Evolutionary conservation across 1,140 invertebrate species (phyloP).

Genomic region (Bombus sylvicola): DNA sequence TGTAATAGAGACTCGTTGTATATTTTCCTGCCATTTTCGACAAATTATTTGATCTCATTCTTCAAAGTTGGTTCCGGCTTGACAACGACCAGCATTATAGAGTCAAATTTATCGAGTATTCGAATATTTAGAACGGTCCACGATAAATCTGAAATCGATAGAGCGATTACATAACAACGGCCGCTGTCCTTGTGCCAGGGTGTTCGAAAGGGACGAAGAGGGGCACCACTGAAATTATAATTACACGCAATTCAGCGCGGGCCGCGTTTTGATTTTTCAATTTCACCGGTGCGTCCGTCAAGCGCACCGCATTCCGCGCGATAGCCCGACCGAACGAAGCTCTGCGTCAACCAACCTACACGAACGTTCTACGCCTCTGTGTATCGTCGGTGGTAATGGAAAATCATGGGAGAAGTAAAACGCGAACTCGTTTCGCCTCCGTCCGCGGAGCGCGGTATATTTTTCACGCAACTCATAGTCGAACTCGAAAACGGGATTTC

Average conservation of each 20-base stretch:
- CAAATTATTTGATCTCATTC: not conserved
- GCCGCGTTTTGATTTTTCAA: conserved; percentile 39
- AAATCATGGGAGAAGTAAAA: conserved; percentile 26
- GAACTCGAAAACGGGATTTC: conserved; percentile 17
- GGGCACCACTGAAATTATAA: conserved; percentile 29
- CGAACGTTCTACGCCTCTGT: not conserved
- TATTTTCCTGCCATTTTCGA: no score
- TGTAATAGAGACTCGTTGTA: no score
- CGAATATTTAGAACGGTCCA: conserved; percentile 1
- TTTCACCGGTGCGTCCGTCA: conserved; percentile 10
- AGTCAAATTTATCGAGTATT: conserved; percentile 2
- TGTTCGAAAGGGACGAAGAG: not conserved
- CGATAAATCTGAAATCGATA: conserved; percentile 34
- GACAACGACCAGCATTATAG: no score
- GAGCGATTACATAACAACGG: conserved; percentile 3
- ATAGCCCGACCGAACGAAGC: not conserved
- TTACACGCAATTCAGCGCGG: not conserved
- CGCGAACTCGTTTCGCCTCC: conserved; percentile 5
- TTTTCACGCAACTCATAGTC: not conserved
- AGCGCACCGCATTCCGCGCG: not conserved
- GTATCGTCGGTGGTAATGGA: conserved; percentile 1
- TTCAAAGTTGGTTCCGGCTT: not conserved
- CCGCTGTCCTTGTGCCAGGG: not conserved
- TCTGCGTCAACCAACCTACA: not conserved
- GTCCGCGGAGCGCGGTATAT: not conserved